phyloP scores from a whole-genome alignment of 2,113 vertebrate species.

The Melospiza georgiana region DNA sequence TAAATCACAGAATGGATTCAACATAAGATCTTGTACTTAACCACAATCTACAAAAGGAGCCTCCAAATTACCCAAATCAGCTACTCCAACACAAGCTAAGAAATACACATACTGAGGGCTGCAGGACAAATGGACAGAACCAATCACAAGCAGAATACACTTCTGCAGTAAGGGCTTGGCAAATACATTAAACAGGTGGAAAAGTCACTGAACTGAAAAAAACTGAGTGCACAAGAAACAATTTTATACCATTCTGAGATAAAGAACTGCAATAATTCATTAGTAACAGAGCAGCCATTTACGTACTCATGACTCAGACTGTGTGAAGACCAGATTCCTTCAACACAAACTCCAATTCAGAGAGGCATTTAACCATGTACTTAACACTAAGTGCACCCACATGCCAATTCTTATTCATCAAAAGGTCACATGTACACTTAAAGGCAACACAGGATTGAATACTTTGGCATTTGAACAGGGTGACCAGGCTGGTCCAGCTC shows the following conservation, averaged over 20 bases:
- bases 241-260: not conserved
- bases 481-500: not conserved
- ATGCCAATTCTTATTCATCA: not conserved
- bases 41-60: not conserved
- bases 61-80: not conserved
- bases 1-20: not conserved
- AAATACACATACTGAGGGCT: not conserved
- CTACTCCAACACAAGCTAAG: not conserved
- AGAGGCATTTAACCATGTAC: not conserved
- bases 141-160: not conserved
- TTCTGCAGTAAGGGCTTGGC: not conserved
- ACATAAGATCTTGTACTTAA: not conserved
- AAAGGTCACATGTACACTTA: accelerated
- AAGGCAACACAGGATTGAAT: not conserved
- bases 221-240: not conserved
- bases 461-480: not conserved
- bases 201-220: not conserved
- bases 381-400: not conserved
- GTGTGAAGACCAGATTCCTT: not conserved
- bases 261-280: not conserved
- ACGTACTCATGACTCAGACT: accelerated
- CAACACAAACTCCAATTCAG: not conserved
- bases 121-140: not conserved
- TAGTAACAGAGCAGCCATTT: not conserved
- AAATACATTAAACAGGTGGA: not conserved